Percentiles rank a stretch among this genome's conserved stretches.
Conservation (phyloP, 2,888 invertebrate genomes). For the Heliconius hortense region DNA sequence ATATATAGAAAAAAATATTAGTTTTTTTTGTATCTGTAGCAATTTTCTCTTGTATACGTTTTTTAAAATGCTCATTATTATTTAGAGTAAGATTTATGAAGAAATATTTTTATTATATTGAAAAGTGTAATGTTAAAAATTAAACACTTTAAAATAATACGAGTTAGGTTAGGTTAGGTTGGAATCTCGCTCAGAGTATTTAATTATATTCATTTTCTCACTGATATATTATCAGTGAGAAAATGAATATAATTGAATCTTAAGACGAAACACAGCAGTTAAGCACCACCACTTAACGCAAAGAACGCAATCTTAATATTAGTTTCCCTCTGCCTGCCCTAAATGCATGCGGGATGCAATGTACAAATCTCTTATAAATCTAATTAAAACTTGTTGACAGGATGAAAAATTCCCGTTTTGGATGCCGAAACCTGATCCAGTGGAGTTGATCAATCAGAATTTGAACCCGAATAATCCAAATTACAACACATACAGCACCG, state of each 20-base stretch:
- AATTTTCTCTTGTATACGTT: not conserved
- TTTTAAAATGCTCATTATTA: too few species aligned
- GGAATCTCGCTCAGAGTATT: not conserved
- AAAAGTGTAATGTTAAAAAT: too few species aligned
- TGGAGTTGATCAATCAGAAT: constrained; percentile 64
- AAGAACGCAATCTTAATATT: not conserved
- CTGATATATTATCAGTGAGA: not conserved
- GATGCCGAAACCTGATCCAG: constrained; percentile 85
- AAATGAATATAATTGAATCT: too few species aligned
- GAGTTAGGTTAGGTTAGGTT: not conserved
- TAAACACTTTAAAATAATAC: not conserved
- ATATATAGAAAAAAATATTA: too few species aligned
- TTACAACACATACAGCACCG: constrained; percentile 60
- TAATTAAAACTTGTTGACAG: constrained; percentile 54
- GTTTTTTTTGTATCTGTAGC: too few species aligned
- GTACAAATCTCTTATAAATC: not conserved
- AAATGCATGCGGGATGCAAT: too few species aligned
- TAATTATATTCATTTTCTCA: not conserved
- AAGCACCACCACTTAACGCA: not conserved
- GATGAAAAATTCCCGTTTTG: constrained; percentile 92
- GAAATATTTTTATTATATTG: too few species aligned
- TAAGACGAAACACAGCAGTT: not conserved
- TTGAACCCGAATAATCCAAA: constrained; percentile 53
- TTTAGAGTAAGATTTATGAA: too few species aligned
- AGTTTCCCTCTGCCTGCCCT: too few species aligned